Base-by-base conservation (phyloP, 2,888 invertebrate species). In the Pterostichus madidus region DNA sequence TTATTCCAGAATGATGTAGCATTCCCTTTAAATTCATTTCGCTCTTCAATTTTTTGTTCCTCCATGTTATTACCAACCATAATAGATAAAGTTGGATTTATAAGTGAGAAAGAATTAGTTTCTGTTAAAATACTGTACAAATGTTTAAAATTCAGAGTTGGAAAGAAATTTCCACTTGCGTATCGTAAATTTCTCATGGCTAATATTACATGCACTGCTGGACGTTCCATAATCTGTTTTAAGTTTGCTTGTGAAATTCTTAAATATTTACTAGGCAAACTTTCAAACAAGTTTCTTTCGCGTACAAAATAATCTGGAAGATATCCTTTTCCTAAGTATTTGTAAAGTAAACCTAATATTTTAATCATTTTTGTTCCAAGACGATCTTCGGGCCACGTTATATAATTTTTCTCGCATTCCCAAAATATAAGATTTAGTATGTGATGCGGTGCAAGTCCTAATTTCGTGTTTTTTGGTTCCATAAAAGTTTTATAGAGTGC, bases 341-440 rank as follows among this genome's bases (percentile, higher is more conserved):
- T 88, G 86, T 94, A 94, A 83, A 96, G 92, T 11, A 91, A 92
- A 73, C 91, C 90, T 6, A 96, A 90, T 84, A 96, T 92, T 8
- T 92, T 88, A 68, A 93, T 88, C 11, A 96, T 87, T 31, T 93
- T 93, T 87, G 93, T 93, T 2, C 96, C 96, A 1, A 95, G 90
- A 76, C 94, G 91, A 87, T 95, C 94, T 87, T 95, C 95, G 0
- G 94, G 93, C 95, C 96, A 96, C 83, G 92, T 93, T 0, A 92
- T 92, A 85, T 92, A 94, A 86, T 94, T 93, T 83, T 93, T 91
- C 89, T 96, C 96, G 85, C 95, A 94, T 89, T 96, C 93, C 94
- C 95, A 95, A 88, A 96, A 95, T 39, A 96, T 89, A 86, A 94
- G 93, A 84, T 93, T 93, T 80, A 95, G 92, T 46, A 96, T 92